phyloP scores from a whole-genome alignment of 2,113 vertebrate genomes.

The Thamnophis sirtalis region DNA sequence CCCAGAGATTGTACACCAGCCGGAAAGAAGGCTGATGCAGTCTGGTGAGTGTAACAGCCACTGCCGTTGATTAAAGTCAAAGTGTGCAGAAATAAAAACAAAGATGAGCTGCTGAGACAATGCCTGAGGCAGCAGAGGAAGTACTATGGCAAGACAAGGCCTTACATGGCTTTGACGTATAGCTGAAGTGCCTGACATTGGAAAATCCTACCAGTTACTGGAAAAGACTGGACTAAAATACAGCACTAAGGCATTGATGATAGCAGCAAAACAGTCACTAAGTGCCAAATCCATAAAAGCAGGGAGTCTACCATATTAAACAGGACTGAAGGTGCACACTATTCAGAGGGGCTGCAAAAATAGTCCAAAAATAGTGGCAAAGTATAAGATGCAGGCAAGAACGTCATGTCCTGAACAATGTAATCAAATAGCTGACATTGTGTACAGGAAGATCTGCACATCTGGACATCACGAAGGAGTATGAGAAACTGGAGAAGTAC shows the following conservation, averaged over 20 bases:
- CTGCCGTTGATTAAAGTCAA: background rate
- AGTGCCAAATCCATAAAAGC: background rate
- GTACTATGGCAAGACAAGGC: background rate
- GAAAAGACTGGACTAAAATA: background rate
- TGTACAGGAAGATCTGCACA: background rate
- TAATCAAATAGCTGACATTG: background rate
- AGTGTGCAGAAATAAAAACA: background rate
- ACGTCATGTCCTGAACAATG: background rate
- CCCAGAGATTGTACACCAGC: background rate
- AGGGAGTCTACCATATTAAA: background rate
- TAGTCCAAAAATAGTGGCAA: background rate
- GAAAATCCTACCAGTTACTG: background rate
- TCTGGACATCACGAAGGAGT: background rate
- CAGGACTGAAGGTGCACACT: background rate
- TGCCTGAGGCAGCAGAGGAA: background rate
- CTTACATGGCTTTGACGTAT: background rate
- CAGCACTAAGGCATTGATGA: background rate
- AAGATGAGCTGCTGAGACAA: background rate
- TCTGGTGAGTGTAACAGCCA: background rate
- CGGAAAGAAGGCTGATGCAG: background rate
- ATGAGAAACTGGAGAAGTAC: background rate
- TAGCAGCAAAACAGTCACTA: background rate
- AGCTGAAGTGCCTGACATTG: background rate
- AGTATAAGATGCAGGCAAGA: background rate
- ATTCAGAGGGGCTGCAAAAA: background rate